These are phyloP conservation scores for Intellagama lesueurii DNA, from an alignment of 2,797 vertebrate species.

Conservation along the genomic window DNA sequence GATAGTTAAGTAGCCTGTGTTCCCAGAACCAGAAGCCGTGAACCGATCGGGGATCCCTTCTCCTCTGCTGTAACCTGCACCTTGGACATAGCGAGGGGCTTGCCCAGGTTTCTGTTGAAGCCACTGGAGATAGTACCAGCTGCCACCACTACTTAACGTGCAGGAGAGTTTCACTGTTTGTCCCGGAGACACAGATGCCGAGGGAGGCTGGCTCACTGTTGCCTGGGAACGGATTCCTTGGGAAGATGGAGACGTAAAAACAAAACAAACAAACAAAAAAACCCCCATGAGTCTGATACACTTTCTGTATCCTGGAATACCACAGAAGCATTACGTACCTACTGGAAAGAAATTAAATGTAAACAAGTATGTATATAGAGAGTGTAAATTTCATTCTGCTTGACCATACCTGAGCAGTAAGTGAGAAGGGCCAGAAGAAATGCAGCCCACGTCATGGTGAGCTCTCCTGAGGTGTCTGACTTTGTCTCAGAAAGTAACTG, in stretches of 20 bases:
- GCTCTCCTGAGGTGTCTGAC: fast-evolving
- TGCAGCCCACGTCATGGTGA: background rate
- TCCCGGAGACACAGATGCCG: background rate
- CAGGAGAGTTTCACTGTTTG: background rate
- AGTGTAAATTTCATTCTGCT: background rate
- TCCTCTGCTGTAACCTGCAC: background rate
- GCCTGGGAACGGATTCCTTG: background rate
- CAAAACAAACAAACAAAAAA: too few relatives aligned
- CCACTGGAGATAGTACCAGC: fast-evolving
- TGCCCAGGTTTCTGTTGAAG: background rate
- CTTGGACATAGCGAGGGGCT: background rate
- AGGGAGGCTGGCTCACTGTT: background rate
- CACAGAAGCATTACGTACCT: background rate
- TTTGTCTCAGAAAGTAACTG: background rate
- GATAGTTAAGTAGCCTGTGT: background rate
- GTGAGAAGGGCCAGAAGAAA: background rate
- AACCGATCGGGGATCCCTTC: slow-evolving; percentile 9
- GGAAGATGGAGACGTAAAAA: background rate
- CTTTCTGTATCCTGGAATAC: background rate
- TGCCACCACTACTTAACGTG: background rate
- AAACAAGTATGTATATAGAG: background rate
- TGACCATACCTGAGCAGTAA: slow-evolving; percentile 7
- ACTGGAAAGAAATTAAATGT: background rate
- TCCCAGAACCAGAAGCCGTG: background rate
- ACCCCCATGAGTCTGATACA: background rate